Base-by-base conservation (phyloP, 1,140 invertebrate genomes). In the Trachymyrmex septentrionalis region DNA sequence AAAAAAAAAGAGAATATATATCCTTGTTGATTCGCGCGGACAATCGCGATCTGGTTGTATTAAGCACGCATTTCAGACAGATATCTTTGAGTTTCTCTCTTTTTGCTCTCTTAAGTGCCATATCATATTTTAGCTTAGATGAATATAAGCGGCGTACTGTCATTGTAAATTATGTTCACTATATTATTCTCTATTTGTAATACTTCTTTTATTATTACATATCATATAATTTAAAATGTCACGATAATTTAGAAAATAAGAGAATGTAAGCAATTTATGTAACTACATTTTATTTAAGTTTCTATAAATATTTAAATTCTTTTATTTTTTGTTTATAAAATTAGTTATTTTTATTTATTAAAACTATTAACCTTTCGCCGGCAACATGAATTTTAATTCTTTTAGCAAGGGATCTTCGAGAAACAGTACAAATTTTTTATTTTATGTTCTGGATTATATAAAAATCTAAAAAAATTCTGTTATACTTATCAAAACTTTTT, bases 21-120 rank as follows among this genome's bases (percentile, higher is more conserved):
- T 6, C 3, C 67, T n/a, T 84, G 80, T 84, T 84, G 80, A 84
- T 73, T 84, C 69, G 69, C 55, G n/a, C 66, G 73, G 67, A 48
- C 67, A 61, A 38, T 48, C 38, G 38, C 38, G 24, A 82, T 73
- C 38, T 44, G 69, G 24, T 61, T 48, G 53, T 61, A 73, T 48
- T 61, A 73, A 59, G 67, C 19, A 53, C 7, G 61, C 34, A 48
- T 82, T 82, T 73, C 38, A 61, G 24, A 61, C 55, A 59, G 38
- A 82, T 19, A 59, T 48, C 34, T 73, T 82, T 21, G 21, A 24
- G 1, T 59, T 30, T 21, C 21, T 24, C 3, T 69, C 6, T 80
- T 34, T 38, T 50, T 34, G 61, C 6, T 66, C 27, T 12, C 14
- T 30, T 78, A n/a, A 50, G 44, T 27, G n/a, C 24, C 34, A 14